Evolutionary conservation across 1,140 invertebrate species (phyloP), one percentile per base, ranked within the genome.

Genomic region (Neotoxoptera formosana): DNA sequence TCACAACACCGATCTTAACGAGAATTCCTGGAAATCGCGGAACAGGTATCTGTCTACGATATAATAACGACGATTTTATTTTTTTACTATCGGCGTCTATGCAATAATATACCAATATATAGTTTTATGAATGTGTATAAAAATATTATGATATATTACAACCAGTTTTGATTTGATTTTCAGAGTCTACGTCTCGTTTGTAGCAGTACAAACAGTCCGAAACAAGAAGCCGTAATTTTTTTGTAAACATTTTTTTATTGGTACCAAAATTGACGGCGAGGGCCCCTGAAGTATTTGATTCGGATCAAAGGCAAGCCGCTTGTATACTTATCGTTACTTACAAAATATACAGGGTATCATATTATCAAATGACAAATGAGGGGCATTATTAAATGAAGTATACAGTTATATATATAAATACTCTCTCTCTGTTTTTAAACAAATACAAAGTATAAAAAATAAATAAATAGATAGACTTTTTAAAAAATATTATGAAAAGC

Each of bases 11-110:
- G 6, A 76, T 76, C 30, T 76, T 34, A 17, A 76, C n/a, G 60
- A 76, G 60, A 76, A 76, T 76, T 76, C 14, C 17, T n/a, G n/a
- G 4, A 76, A 76, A 76, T n/a, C 60, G 6, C n/a, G 1, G n/a
- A 76, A 76, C 60, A 76, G n/a, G 60, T 76, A 67, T n/a, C n/a
- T n/a, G n/a, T n/a, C 30, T n/a, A 67, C 60, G 14, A 67, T 67
- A n/a, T 76, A 76, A 76, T 76, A n/a, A 76, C 60, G 60, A 76
- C 14, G 60, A 76, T n/a, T 76, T 67, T 67, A n/a, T 60, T 60
- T 60, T 76, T 76, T 76, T 76, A 76, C 14, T 34, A 76, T 76
- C 30, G 30, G 4, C 4, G 60, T 76, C 60, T 76, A 76, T 34
- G 60, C 11, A 67, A 67, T 76, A 34, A 67, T 67, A 67, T 67